Conservation (phyloP, 2,888 invertebrate species). For the Blera fallax region DNA sequence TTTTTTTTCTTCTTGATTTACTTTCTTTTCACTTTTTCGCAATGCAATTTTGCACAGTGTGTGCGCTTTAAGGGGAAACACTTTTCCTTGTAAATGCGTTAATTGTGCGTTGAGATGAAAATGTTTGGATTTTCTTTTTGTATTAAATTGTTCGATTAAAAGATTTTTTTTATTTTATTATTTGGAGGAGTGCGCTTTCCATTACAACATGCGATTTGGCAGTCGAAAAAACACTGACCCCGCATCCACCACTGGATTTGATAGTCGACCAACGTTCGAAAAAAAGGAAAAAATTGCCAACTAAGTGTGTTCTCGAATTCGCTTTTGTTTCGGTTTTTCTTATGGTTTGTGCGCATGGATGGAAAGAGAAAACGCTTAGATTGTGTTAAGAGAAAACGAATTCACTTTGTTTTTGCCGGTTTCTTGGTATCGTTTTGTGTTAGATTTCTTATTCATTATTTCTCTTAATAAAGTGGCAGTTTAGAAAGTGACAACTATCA, state of each 20-base stretch:
- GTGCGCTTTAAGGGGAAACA: not conserved
- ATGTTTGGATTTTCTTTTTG: conserved; percentile 5
- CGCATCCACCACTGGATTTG: conserved; percentile 19
- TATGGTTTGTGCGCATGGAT: not conserved
- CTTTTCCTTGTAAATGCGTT: conserved; percentile 30
- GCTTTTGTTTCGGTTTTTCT: conserved; percentile 34
- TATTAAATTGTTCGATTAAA: not conserved
- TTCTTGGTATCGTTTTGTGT: not conserved
- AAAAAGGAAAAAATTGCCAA: conserved; percentile 37
- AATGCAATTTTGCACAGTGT: not conserved
- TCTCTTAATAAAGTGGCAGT: not conserved
- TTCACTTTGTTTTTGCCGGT: not conserved
- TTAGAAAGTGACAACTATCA: not conserved
- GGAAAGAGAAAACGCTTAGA: not conserved
- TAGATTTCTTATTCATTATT: not conserved
- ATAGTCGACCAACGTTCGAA: not conserved
- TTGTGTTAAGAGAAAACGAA: not conserved
- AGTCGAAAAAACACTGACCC: conserved; percentile 64
- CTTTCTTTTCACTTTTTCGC: not conserved
- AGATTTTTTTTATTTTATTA: not conserved
- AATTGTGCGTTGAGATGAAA: conserved; percentile 18
- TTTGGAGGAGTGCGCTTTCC: not conserved
- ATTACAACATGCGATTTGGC: conserved; percentile 25
- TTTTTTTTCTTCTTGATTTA: not conserved
- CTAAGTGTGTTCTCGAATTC: conserved; percentile 33